These are phyloP conservation scores for Epizoanthus ramosus DNA, from an alignment of 92 coral and sea anemone species.

Conservation along the genomic window DNA sequence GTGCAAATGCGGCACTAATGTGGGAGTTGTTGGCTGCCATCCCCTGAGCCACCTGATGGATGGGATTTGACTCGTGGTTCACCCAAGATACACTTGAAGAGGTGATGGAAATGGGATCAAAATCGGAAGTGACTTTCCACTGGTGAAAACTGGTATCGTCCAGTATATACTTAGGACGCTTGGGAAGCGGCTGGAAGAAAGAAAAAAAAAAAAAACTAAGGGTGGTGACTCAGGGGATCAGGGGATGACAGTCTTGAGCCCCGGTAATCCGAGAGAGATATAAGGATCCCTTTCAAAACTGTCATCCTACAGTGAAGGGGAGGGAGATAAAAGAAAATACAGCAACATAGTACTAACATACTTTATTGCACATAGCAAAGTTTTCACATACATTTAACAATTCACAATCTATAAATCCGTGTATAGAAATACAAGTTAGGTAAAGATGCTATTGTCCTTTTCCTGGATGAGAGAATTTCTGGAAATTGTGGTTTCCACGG, in stretches of 20 bases:
- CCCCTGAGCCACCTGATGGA: conserved; percentile 8
- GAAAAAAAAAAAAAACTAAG: not conserved
- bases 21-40: conserved; percentile 12
- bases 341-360: not conserved
- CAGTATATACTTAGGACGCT: not conserved
- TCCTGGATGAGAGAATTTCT: not conserved
- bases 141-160: not conserved
- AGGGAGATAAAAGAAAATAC: not conserved
- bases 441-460: not conserved
- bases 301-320: not conserved
- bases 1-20: not conserved
- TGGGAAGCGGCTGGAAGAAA: not conserved
- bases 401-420: not conserved
- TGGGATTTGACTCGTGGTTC: too few species aligned
- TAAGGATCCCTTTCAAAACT: conserved; percentile 6
- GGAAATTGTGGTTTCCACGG: conserved; percentile 2
- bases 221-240: not conserved
- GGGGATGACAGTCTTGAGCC: conserved; percentile 14
- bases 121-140: not conserved
- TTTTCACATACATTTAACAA: not conserved
- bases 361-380: not conserved
- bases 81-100: too few species aligned
- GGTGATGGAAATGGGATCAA: not conserved
- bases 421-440: not conserved
- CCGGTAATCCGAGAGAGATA: conserved; percentile 3